Evolutionary conservation across 2,113 vertebrate species (phyloP), one percentile per base, ranked within the genome.

Genomic region (Camarhynchus parvulus): DNA sequence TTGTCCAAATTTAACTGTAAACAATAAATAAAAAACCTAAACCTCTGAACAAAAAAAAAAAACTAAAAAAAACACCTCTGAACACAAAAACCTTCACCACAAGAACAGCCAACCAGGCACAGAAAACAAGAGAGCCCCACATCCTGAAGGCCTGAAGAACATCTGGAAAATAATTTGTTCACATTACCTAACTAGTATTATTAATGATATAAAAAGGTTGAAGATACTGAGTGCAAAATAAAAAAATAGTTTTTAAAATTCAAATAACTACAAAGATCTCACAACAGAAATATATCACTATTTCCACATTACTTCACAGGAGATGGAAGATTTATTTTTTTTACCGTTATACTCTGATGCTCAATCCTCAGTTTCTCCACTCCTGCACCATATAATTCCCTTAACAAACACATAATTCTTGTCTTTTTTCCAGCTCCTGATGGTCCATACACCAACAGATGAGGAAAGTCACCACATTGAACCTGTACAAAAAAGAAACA

Each of bases 381-480:
- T 39, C 99, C 99, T 6, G 98, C 92, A 46, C 99, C 99, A 47
- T 99, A 99, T 62, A 99, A 97, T 72, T 99, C 99, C 82, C 98
- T 97, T 70, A 99, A 96, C 76, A 99, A 95, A 97, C 99, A 99
- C 99, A 99, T 99, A 92, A 99, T 99, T 92, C 99, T 98, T 8
- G 99, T 99, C 97, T 99, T 99, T 97, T 99, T 99, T 49, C 99
- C 99, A 33, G 99, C 99, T 28, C 99, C 99, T 10, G 99, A 99
- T 0, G 99, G 99, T 33, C 99, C 99, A 87, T 99, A 99, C 27
- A 99, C 98, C 97, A 99, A 93, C 10, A 99, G 89, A 94, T 99
- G 99, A 39, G 99, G 99, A 77, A 99, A 99, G 90, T 99, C 99
- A 7, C 99, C 99, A 97, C 98, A 98, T 1, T 99, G 99, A 56